phyloP scores from a whole-genome alignment of 1,140 invertebrate genomes.

The Magallana angulata region DNA sequence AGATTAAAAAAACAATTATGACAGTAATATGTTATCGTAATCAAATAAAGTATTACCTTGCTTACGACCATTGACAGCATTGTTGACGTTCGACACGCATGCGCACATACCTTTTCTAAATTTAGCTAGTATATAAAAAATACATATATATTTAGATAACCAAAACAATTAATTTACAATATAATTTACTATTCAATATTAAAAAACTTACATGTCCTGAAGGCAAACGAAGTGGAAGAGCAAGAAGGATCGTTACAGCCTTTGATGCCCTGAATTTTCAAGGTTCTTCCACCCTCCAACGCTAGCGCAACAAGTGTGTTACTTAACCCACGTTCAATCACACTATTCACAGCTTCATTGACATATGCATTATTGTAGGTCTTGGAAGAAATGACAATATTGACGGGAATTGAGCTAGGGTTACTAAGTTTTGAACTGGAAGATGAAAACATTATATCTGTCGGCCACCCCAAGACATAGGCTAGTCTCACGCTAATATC shows the following conservation, averaged over 20 bases:
- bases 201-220: not conserved
- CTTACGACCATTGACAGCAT: no score
- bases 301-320: not conserved
- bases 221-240: not conserved
- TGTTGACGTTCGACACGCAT: no score
- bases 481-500: not conserved
- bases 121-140: no score
- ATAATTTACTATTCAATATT: no score
- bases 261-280: not conserved
- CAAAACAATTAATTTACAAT: no score
- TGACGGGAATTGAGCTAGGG: not conserved
- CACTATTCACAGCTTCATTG: not conserved
- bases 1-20: no score
- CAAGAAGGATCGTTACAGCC: not conserved
- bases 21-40: no score
- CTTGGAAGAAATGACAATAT: not conserved
- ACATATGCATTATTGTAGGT: not conserved
- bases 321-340: not conserved
- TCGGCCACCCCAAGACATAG: not conserved
- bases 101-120: no score
- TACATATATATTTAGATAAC: no score
- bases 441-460: not conserved
- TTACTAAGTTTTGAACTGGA: not conserved
- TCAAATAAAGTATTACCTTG: no score
- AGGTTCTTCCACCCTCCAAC: not conserved